These are phyloP conservation scores for Pontoporia blainvillei DNA, from an alignment of 2,113 vertebrate genomes.

Conservation along the genomic window DNA sequence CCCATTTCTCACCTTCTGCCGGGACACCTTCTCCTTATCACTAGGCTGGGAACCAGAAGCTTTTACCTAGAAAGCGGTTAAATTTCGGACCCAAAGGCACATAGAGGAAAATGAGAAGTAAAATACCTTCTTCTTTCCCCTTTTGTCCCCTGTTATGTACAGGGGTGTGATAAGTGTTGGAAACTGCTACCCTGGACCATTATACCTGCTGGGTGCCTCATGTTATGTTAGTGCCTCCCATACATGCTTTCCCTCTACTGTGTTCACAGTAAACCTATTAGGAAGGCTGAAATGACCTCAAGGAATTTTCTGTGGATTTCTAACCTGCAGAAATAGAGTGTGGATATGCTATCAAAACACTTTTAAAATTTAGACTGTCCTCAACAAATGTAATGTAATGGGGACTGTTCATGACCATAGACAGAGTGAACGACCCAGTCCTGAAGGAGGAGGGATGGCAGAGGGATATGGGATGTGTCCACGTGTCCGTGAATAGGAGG, in stretches of 20 bases:
- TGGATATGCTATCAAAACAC: neutral
- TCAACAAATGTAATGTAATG: no score
- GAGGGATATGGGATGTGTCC: rapidly evolving
- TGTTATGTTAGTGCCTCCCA: neutral
- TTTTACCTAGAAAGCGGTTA: neutral
- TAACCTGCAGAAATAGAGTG: neutral
- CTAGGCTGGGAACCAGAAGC: neutral
- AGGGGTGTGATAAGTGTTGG: no score
- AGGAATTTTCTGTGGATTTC: neutral
- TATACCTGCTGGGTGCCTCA: neutral
- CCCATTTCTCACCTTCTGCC: neutral
- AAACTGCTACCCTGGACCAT: neutral
- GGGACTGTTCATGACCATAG: rapidly evolving
- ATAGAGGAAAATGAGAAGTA: neutral
- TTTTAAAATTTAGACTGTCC: neutral
- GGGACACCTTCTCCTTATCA: neutral
- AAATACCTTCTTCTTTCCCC: neutral
- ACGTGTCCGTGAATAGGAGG: neutral
- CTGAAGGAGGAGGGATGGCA: neutral
- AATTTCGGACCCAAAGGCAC: neutral
- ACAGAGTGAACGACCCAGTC: no score
- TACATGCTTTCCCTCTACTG: neutral
- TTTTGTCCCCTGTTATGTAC: neutral
- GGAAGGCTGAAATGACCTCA: neutral
- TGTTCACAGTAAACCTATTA: neutral